Evolutionary conservation across 92 coral and sea anemone genomes (phyloP), one percentile per base, ranked within the genome.

Genomic region (Siderastrea radians): DNA sequence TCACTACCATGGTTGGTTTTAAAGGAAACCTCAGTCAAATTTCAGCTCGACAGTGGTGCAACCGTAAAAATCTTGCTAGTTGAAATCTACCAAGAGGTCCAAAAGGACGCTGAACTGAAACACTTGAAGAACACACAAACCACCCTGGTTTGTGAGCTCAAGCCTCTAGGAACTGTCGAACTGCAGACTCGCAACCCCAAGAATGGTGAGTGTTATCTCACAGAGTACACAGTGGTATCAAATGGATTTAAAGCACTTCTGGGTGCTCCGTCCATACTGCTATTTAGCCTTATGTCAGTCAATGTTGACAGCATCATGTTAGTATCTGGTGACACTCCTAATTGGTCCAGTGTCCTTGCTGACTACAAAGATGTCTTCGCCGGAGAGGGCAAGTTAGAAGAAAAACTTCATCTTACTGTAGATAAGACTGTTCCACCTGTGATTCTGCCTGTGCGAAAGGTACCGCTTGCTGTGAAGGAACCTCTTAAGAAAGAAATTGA

Each of bases 351-450:
- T 74, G 65, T 51, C 5, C 60, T 75, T 6, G n/a, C 49, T 54
- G 79, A 75, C 49, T 78, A 57, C 82, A 78, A 14, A 1, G 91
- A 91, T 87, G 86, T 91, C 51, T 88, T 92, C 73, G 45, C 61
- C 6, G 93, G 92, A 11, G 76, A 92, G 17, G 90, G 90, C 26
- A 83, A 66, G 45, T 66, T 88, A n/a, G 78, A 69, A 72, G 88
- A 72, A 62, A 62, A 74, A 51, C 75, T 92, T 49, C 93, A 80
- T 75, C 83, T 88, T 2, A 55, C 81, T 55, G 82, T 85, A 5
- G 95, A 88, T 19, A 87, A 85, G 43, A 7, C 90, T 5, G 81
- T 87, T 50, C 65, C n/a, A n/a, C n/a, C 94, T 14, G 91, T 81
- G 45, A 74, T 63, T 9, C 64, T 87, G 38, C 83, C 92, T 5